Conservation (phyloP, 2,797 vertebrate genomes). For the Neoniphon sammara region DNA sequence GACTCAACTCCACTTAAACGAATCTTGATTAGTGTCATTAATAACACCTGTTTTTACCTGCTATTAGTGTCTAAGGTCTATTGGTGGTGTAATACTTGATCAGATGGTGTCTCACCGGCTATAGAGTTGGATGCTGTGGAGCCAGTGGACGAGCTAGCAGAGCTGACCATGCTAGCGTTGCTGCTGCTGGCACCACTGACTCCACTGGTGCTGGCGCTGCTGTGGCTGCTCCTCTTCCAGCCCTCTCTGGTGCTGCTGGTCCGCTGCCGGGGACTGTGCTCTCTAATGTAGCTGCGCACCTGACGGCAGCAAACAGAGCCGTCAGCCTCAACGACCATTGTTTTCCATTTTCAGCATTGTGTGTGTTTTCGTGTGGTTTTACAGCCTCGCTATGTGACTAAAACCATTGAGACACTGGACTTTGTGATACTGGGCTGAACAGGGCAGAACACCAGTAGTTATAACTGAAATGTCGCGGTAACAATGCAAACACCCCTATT, state of each 20-base stretch:
- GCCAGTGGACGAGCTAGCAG: constrained; percentile 90
- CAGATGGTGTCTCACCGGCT: constrained; percentile 57
- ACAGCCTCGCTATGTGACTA: not conserved
- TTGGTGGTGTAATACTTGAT: not conserved
- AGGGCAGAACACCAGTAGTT: too few species aligned
- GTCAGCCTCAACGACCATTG: too few species aligned
- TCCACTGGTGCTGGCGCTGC: constrained; percentile 91
- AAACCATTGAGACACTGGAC: not conserved
- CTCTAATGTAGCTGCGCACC: constrained; percentile 97
- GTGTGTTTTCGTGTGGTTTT: not conserved
- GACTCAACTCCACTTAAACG: too few species aligned
- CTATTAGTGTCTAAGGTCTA: too few species aligned
- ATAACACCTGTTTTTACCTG: too few species aligned
- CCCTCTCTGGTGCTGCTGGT: constrained; percentile 85
- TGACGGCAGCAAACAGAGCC: constrained; percentile 56
- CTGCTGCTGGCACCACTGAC: constrained; percentile 93
- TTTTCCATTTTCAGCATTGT: not conserved
- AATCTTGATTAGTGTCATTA: too few species aligned
- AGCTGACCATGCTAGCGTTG: constrained; percentile 96
- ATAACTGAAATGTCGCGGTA: too few species aligned
- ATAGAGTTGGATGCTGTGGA: constrained; percentile 89
- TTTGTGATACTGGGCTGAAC: too few species aligned
- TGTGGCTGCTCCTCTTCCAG: constrained; percentile 95
- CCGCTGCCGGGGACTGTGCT: constrained; percentile 92
- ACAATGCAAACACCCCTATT: too few species aligned